phyloP scores from a whole-genome alignment of 2,113 vertebrate genomes.

The Eolophus roseicapilla region DNA sequence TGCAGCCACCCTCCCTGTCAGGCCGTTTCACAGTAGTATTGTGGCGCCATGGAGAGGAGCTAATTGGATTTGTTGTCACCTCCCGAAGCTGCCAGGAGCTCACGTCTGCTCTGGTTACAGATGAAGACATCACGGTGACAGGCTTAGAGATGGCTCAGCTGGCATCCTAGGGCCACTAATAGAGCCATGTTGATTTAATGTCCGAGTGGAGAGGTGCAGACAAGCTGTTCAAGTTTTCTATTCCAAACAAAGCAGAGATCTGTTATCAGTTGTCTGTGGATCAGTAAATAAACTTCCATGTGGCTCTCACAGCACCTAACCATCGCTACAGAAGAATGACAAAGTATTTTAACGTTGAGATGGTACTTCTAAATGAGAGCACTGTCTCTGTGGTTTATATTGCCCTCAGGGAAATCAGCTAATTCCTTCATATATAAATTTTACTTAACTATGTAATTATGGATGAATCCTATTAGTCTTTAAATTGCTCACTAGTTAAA shows the following conservation, averaged over 20 bases:
- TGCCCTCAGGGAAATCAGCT: slow-evolving; percentile 76
- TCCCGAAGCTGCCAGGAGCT: slow-evolving; percentile 94
- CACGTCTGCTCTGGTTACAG: slow-evolving; percentile 97
- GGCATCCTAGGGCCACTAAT: slow-evolving; percentile 94
- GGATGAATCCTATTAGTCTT: slow-evolving; percentile 75
- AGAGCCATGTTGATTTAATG: slow-evolving; percentile 91
- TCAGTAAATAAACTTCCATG: slow-evolving; percentile 78
- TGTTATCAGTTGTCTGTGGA: slow-evolving; percentile 80
- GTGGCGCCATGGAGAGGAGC: slow-evolving; percentile 92
- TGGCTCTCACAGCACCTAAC: slow-evolving; percentile 72
- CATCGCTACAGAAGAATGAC: slow-evolving; percentile 69
- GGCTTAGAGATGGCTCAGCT: slow-evolving; percentile 97
- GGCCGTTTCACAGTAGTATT: slow-evolving; percentile 79
- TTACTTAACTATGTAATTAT: slow-evolving; percentile 82
- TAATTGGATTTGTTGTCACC: slow-evolving; percentile 99
- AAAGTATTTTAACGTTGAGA: slow-evolving; percentile 69
- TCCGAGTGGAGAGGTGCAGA: slow-evolving; percentile 88
- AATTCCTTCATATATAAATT: slow-evolving; percentile 80
- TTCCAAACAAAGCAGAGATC: slow-evolving; percentile 82
- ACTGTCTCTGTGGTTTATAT: slow-evolving; percentile 69
- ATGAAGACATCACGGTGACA: slow-evolving; percentile 99
- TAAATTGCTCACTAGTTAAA: slow-evolving; percentile 73
- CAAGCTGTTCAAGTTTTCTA: slow-evolving; percentile 87
- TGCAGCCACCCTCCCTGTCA: slow-evolving; percentile 80
- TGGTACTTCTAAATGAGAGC: slow-evolving; percentile 56